Percentiles rank a stretch among this genome's conserved stretches.
Evolutionary conservation across 23 tunicate genomes (phyloP).

Genomic region (Halocynthia aurantium): DNA sequence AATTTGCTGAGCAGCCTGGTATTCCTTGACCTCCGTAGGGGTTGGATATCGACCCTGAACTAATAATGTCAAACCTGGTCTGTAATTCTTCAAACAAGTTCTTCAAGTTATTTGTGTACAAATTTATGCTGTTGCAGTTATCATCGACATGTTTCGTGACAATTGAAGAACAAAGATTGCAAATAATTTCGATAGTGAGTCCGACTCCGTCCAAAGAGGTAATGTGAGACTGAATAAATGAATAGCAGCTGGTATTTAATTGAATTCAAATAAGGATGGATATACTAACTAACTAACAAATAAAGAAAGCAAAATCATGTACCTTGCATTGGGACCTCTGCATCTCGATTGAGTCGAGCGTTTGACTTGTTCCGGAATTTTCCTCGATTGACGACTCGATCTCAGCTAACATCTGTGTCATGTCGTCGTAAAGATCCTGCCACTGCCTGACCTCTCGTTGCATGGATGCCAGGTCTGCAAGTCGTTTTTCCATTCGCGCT

Average conservation of each 20-base stretch:
- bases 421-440: conserved; percentile 20
- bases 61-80: background rate
- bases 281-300: background rate
- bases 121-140: conserved; percentile 24
- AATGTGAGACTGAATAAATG: background rate
- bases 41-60: no score
- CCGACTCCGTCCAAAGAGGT: conserved; percentile 8
- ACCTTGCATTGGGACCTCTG: conserved; percentile 9
- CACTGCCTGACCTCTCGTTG: conserved; percentile 18
- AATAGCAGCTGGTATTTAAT: background rate
- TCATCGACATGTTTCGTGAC: conserved; percentile 14
- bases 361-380: conserved; percentile 16
- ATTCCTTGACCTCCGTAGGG: background rate
- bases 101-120: conserved; percentile 15
- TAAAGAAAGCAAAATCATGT: background rate
- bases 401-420: conserved; percentile 11
- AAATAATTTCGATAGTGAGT: conserved; percentile 3
- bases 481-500: conserved; percentile 7
- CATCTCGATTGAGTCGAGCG: conserved; percentile 16
- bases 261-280: background rate
- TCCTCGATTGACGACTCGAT: conserved; percentile 15
- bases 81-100: conserved; percentile 16
- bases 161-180: conserved; percentile 10
- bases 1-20: background rate
- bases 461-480: conserved; percentile 1